phyloP scores from a whole-genome alignment of 2,113 vertebrate genomes.

The Cyprinus carpio region DNA sequence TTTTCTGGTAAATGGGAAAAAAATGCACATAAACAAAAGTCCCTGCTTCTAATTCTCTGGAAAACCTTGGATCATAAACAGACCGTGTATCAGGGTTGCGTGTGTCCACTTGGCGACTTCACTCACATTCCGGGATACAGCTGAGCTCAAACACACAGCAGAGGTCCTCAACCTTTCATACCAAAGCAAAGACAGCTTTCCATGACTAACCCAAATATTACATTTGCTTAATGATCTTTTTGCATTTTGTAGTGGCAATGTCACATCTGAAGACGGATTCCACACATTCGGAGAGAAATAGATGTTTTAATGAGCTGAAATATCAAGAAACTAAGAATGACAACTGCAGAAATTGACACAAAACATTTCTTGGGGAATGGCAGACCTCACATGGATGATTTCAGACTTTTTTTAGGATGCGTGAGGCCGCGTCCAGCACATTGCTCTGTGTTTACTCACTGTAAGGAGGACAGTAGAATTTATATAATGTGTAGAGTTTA shows the following conservation, averaged over 20 bases:
- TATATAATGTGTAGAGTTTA: constrained; percentile 25
- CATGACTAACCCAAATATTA: constrained; percentile 10
- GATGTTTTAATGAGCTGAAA: not conserved
- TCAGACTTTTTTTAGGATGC: constrained; percentile 50
- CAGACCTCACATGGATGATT: constrained; percentile 59
- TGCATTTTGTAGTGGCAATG: constrained; percentile 27
- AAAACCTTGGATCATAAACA: constrained; percentile 44
- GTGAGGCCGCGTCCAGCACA: constrained; percentile 45
- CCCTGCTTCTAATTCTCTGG: constrained; percentile 28
- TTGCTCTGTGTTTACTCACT: constrained; percentile 28
- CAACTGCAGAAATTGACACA: not conserved
- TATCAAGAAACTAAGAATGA: not conserved
- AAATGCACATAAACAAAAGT: constrained; percentile 31
- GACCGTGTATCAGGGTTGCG: constrained; percentile 56
- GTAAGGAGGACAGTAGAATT: constrained; percentile 17
- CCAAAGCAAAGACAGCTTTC: constrained; percentile 11
- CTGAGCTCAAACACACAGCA: constrained; percentile 11
- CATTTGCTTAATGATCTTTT: constrained; percentile 38
- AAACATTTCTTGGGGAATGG: constrained; percentile 29
- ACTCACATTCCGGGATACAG: constrained; percentile 56
- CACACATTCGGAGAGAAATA: not conserved
- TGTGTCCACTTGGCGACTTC: constrained; percentile 39
- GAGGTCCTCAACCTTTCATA: not conserved
- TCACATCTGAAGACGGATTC: not conserved
- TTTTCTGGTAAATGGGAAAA: constrained; percentile 12